A percentile compares a stretch with the other conserved stretches of the same genome.
Evolutionary conservation across 1,140 invertebrate genomes (phyloP).

Genomic region (Drosophila varians): DNA sequence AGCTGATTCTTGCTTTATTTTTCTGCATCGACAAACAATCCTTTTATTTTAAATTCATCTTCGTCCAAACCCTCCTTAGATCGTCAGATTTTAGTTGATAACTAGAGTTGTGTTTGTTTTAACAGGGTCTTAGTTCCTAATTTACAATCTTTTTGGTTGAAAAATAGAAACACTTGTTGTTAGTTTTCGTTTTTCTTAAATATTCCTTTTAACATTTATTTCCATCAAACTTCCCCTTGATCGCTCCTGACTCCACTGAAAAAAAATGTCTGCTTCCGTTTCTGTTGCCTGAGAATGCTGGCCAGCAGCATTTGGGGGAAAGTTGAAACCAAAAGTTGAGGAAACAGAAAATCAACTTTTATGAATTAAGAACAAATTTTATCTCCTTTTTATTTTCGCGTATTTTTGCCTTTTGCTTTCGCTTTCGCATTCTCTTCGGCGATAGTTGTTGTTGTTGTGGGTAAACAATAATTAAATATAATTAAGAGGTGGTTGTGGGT

Average conservation of each 20-base stretch:
- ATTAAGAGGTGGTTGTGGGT: slow-evolving; percentile 35
- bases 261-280: slow-evolving; percentile 34
- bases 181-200: slow-evolving; percentile 23
- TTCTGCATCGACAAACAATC: slow-evolving; percentile 35
- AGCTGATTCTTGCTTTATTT: slow-evolving; percentile 17
- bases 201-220: slow-evolving; percentile 23
- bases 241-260: neutral
- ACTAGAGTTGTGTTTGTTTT: slow-evolving; percentile 20
- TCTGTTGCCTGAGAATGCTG: slow-evolving; percentile 33
- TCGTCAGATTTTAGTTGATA: slow-evolving; percentile 34
- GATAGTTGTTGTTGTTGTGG: slow-evolving; percentile 28
- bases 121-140: slow-evolving; percentile 45
- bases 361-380: slow-evolving; percentile 68
- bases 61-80: slow-evolving; percentile 15
- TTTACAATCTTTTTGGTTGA: slow-evolving; percentile 56
- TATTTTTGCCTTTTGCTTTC: slow-evolving; percentile 25
- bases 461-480: slow-evolving; percentile 54
- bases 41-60: slow-evolving; percentile 36
- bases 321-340: slow-evolving; percentile 9
- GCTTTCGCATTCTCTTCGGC: slow-evolving; percentile 20
- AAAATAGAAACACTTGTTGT: slow-evolving; percentile 69
- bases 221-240: slow-evolving; percentile 3
- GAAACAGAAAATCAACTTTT: slow-evolving; percentile 29
- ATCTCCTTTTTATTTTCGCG: slow-evolving; percentile 51
- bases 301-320: slow-evolving; percentile 19